Conservation (phyloP, 2,113 vertebrate genomes). For the Otocyon megalotis region DNA sequence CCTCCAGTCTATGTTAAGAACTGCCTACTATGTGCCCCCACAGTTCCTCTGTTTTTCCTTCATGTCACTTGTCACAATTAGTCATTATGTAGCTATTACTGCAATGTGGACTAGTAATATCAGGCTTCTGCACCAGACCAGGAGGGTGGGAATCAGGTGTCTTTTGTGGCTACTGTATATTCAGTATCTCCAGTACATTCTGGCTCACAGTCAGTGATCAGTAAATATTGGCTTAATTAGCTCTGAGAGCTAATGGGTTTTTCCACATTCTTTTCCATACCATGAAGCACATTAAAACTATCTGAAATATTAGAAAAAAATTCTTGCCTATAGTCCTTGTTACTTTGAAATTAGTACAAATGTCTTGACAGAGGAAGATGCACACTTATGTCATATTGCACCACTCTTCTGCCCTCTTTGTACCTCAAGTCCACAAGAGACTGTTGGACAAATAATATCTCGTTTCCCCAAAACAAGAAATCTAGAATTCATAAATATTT, state of each 20-base stretch:
- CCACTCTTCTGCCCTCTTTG: not conserved
- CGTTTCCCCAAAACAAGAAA: not conserved
- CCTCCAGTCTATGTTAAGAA: not conserved
- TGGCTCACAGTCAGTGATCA: not conserved
- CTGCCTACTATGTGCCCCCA: not conserved
- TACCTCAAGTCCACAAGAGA: not conserved
- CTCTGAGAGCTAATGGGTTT: not conserved
- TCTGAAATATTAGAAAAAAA: not conserved
- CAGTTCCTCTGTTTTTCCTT: not conserved
- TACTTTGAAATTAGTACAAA: conserved; percentile 25
- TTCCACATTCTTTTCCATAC: not conserved
- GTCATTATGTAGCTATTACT: not conserved
- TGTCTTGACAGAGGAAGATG: not conserved
- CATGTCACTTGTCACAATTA: not conserved
- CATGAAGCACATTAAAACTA: not conserved
- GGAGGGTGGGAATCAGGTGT: not conserved
- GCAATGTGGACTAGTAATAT: not conserved
- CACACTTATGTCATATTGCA: not conserved
- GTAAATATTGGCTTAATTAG: not conserved
- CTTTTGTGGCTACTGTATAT: not conserved
- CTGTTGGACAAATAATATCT: not conserved
- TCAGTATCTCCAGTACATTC: not conserved
- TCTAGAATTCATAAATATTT: conserved; percentile 35
- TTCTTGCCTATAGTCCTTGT: not conserved
- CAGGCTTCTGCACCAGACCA: not conserved